These are phyloP conservation scores for Neosalanx taihuensis DNA, from an alignment of 2,797 vertebrate species.

Conservation along the genomic window DNA sequence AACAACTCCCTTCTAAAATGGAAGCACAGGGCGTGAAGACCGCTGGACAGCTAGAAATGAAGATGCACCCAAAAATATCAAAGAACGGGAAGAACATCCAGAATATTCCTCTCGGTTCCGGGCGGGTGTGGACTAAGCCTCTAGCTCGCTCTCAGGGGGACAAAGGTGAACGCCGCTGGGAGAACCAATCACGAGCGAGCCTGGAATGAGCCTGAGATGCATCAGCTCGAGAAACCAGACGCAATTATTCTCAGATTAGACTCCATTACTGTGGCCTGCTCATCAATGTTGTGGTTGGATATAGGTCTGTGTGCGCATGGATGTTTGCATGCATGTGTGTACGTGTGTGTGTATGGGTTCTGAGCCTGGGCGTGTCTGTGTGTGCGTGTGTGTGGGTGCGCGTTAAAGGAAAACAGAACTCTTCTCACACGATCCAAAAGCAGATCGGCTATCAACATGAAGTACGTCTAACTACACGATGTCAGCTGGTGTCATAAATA, in stretches of 20 bases:
- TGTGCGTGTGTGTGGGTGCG: background rate
- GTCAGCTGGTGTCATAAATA: slow-evolving; percentile 31
- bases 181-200: background rate
- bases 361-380: background rate
- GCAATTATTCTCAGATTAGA: slow-evolving; percentile 43
- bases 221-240: slow-evolving; percentile 8
- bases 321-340: background rate
- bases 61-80: slow-evolving; percentile 17
- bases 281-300: background rate
- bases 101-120: slow-evolving; percentile 24
- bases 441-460: slow-evolving; percentile 39
- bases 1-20: slow-evolving; percentile 4
- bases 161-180: background rate
- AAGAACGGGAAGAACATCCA: slow-evolving; percentile 36
- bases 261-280: slow-evolving; percentile 31
- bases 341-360: background rate
- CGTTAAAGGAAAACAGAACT: background rate
- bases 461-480: slow-evolving; percentile 50
- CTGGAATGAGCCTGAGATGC: background rate
- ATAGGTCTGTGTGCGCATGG: too few species aligned
- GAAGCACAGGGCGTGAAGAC: slow-evolving; percentile 15
- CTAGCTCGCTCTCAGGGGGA: slow-evolving; percentile 16
- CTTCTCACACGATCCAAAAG: slow-evolving; percentile 44
- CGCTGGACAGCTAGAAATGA: slow-evolving; percentile 1
- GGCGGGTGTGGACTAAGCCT: slow-evolving; percentile 23